Evolutionary conservation across 2,113 vertebrate genomes (phyloP).

Genomic region (Colaptes auratus): DNA sequence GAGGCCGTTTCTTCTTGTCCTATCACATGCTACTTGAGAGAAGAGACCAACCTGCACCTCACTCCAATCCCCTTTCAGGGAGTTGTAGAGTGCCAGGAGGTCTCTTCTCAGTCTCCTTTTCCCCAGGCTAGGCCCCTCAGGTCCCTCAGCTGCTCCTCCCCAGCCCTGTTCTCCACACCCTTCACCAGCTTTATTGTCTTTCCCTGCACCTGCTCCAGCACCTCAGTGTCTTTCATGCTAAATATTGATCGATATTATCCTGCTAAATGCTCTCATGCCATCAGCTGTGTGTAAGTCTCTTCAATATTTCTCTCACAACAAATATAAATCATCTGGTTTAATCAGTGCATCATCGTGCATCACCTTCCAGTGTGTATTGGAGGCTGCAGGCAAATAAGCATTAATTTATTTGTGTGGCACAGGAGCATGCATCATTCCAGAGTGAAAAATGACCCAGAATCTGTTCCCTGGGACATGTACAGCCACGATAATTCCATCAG

Average conservation of each 20-base stretch:
- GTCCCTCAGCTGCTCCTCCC: too few species aligned
- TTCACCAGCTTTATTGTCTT: too few species aligned
- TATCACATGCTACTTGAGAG: too few species aligned
- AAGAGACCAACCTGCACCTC: too few species aligned
- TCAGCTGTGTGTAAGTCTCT: not conserved
- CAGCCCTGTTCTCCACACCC: too few species aligned
- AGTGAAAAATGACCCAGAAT: not conserved
- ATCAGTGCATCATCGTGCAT: not conserved
- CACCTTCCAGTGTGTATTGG: not conserved
- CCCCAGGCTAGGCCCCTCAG: too few species aligned
- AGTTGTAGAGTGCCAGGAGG: too few species aligned
- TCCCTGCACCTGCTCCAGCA: too few species aligned
- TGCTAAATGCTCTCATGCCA: not conserved
- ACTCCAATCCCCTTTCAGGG: too few species aligned
- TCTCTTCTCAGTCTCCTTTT: too few species aligned
- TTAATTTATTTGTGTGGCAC: not conserved
- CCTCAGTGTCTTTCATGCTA: too few species aligned
- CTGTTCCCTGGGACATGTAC: not conserved
- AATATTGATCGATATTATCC: not conserved
- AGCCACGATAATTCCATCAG: not conserved
- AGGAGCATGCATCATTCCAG: not conserved
- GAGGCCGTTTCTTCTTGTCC: too few species aligned
- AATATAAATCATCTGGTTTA: not conserved
- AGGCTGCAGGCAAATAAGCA: not conserved
- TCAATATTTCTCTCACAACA: not conserved